phyloP scores from a whole-genome alignment of 2,797 vertebrate species.

The Crocodylus rhombifer region DNA sequence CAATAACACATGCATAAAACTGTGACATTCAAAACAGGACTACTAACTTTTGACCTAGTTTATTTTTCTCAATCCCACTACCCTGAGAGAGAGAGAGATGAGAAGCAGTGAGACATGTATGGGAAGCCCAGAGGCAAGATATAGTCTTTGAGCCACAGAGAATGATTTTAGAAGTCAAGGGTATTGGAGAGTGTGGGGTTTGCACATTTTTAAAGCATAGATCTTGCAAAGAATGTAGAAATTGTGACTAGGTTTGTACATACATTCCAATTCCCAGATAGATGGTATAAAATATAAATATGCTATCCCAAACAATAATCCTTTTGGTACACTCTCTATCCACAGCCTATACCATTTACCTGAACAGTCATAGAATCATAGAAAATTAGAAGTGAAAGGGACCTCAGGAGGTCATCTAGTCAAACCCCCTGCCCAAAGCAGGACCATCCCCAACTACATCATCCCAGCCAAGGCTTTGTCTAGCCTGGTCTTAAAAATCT shows the following conservation, averaged over 20 bases:
- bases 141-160: background rate
- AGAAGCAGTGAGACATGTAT: background rate
- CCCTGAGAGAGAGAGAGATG: constrained; percentile 48
- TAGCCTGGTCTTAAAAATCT: too few species aligned
- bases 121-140: constrained; percentile 43
- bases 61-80: background rate
- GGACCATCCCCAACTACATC: too few species aligned
- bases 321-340: background rate
- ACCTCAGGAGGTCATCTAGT: too few species aligned
- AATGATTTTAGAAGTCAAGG: constrained; percentile 48
- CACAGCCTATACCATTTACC: background rate
- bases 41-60: constrained; percentile 46
- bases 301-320: background rate
- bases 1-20: background rate
- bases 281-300: background rate
- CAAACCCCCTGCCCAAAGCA: too few species aligned
- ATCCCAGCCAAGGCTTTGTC: too few species aligned
- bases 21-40: background rate
- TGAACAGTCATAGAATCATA: background rate
- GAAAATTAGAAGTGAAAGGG: too few species aligned
- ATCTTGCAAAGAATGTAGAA: background rate
- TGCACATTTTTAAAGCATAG: background rate
- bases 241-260: background rate
- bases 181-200: background rate
- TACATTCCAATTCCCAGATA: background rate